Base-by-base conservation (phyloP, 2,797 vertebrate species). In the Tadarida brasiliensis region DNA sequence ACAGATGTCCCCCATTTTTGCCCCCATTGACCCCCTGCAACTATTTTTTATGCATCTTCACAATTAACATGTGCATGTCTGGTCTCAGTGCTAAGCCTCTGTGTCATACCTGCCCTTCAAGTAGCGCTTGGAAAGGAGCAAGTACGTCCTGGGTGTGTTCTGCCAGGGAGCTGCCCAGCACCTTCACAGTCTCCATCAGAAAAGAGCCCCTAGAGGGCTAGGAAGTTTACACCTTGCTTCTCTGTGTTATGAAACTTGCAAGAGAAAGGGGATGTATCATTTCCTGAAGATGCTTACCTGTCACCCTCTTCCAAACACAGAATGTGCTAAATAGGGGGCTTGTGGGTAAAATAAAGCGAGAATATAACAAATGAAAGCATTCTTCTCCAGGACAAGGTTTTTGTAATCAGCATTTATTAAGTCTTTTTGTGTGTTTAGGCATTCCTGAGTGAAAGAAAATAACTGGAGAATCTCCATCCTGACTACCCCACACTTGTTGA, bases 361-460 rank as follows among this genome's bases (percentile, higher is more conserved):
- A 81, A 9, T 77, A 17, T 73, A 93, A 44, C 51, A 93, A 44
- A 68, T 87, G 39, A 92, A 76, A 84, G 76, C 7, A 11, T 73
- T 74, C 33, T 77, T 83, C 49, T 78, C 19, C 51, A 61, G 49
- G 81, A 65, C 61, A 87, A 71, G n/a, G 56, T 76, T 82, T 96
- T 67, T 87, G 26, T 56, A 85, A 0, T 93, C 56, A 74, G 51
- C 47, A 54, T 84, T 83, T 87, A 87, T 78, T 90, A 93, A 78
- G 19, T 9, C 14, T 49, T 91, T 78, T 59, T n/a, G 2, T 76
- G 33, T 70, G 35, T 77, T 59, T 2, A 59, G 26, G 22, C 44
- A 74, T 54, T 54, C 57, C 57, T 35, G 8, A 63, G 22, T 94
- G 35, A 84, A 80, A 77, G 54, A 71, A 87, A 91, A 88, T 65